phyloP scores from a whole-genome alignment of 1,140 invertebrate species.

The Apocrypta bakeri region DNA sequence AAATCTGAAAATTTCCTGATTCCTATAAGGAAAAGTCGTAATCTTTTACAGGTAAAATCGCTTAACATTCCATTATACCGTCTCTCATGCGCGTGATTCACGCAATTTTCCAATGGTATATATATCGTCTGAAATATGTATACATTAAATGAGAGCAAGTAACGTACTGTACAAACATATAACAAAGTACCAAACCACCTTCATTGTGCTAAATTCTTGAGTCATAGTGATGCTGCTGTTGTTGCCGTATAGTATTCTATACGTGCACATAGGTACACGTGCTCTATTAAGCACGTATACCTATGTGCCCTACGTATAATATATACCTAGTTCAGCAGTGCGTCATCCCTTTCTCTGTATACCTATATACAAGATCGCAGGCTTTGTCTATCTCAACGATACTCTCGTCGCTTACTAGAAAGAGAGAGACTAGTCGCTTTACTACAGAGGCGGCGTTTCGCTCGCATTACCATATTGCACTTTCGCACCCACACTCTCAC shows the following conservation, averaged over 20 bases:
- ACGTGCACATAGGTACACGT: too few relatives aligned
- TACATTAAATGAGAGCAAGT: too few relatives aligned
- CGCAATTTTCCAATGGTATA: neutral
- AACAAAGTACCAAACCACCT: too few relatives aligned
- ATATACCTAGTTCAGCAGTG: neutral
- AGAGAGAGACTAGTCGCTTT: neutral
- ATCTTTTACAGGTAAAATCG: neutral
- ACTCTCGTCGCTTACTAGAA: neutral
- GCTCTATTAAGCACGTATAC: too few relatives aligned
- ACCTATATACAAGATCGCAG: neutral
- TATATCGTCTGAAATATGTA: too few relatives aligned
- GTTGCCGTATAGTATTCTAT: too few relatives aligned
- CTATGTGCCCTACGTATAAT: too few relatives aligned
- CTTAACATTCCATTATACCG: neutral
- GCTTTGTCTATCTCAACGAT: constrained; percentile 37
- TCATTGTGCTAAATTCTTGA: too few relatives aligned
- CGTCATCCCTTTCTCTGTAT: constrained; percentile 26
- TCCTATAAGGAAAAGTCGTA: neutral
- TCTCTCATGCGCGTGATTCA: neutral
- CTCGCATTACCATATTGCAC: constrained; percentile 38
- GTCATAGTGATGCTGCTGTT: too few relatives aligned
- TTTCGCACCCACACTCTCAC: constrained; percentile 24
- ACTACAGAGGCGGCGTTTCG: constrained; percentile 18
- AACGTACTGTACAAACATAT: too few relatives aligned
- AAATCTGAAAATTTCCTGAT: neutral